Evolutionary conservation across 2,888 invertebrate species (phyloP), one percentile per base, ranked within the genome.

Genomic region (Acanthopleura granulata): DNA sequence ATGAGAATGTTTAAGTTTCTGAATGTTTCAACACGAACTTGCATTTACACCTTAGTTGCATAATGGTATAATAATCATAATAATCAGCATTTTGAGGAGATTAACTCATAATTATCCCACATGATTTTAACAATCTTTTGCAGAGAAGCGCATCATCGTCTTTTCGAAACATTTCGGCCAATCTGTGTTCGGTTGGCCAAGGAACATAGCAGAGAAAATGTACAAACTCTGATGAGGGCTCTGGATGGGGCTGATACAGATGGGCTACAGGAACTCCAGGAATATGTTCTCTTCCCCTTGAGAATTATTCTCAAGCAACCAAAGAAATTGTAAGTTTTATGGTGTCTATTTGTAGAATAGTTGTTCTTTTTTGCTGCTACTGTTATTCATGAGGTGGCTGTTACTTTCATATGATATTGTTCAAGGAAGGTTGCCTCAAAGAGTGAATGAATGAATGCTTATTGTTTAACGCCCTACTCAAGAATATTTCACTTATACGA

Each of bases 201-300:
- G 25, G 27, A 66, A 22, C 22, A 66, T 22, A 27, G 12, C 29
- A 22, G 66, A 27, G 27, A 66, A 15, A 66, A 66, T 27, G 29
- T 66, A 27, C 25, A 16, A 16, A 14, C 18, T 16, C 66, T 66
- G 1, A 16, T 27, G 1, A 66, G 16, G 18, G 62, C 62, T 4
- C 72, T 82, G 27, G 76, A 82, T 57, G 77, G 75, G 16, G 51
- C 84, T 30, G 77, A 77, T 51, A 76, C 79, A 18, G 76, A 78
- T 12, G 79, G 82, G 62, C 77, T 86, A 0, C 83, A 85, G 72
- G 83, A 84, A 29, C 77, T 87, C 14, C 86, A 87, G 66, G 85
- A 86, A 77, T 87, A 86, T 81, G 81, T 87, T 6, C 76, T 86
- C 30, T 86, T 86, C 73, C 86, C 87, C 25, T 77, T 87, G 25